Evolutionary conservation across 2,888 invertebrate species (phyloP).

Genomic region (Polia nebulosa): DNA sequence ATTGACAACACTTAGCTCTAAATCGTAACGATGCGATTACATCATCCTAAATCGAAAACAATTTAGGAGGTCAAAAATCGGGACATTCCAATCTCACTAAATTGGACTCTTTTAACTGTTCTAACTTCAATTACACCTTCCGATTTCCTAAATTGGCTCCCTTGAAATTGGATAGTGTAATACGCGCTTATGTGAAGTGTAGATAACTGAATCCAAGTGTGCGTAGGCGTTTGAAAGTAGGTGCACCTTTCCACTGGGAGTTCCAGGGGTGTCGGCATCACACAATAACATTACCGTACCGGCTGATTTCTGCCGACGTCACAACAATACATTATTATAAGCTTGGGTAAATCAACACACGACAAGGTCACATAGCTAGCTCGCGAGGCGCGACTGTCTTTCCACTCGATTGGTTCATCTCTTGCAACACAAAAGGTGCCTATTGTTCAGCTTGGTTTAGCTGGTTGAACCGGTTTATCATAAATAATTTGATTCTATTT

Average conservation of each 20-base stretch:
- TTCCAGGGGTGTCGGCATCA: conserved; percentile 11
- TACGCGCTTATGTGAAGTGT: conserved; percentile 15
- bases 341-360: conserved; percentile 23
- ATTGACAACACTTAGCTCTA: no score
- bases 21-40: no score
- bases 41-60: no score
- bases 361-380: conserved; percentile 45
- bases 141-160: no score
- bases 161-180: no score
- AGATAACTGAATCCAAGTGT: conserved; percentile 19
- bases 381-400: conserved; percentile 25
- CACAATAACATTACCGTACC: conserved; percentile 14
- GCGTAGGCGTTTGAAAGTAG: conserved; percentile 20
- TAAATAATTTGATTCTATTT: conserved; percentile 3
- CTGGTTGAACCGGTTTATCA: conserved; percentile 29
- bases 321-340: conserved; percentile 35
- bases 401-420: conserved; percentile 53
- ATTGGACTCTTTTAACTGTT: no score
- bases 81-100: no score
- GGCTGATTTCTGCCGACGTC: conserved; percentile 26
- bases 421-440: conserved; percentile 46
- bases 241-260: conserved; percentile 5
- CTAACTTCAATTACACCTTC: no score
- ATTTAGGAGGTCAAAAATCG: no score
- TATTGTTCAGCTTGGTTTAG: conserved; percentile 37